These are phyloP conservation scores for Drosophila suboccidentalis DNA, from an alignment of 2,888 invertebrate species.

Conservation along the genomic window DNA sequence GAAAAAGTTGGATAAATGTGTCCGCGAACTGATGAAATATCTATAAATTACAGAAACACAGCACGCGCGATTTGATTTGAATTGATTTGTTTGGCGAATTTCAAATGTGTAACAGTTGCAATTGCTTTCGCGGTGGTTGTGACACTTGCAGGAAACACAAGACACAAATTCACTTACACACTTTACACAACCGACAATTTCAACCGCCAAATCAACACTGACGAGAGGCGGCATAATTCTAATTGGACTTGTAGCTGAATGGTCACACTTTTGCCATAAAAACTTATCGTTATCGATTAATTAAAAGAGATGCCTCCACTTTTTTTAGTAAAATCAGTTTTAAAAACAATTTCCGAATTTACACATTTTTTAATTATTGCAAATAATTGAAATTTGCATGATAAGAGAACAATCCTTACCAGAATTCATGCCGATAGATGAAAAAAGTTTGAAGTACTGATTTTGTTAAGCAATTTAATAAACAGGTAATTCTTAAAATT, in stretches of 20 bases:
- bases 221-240: slow-evolving; percentile 56
- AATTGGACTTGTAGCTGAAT: slow-evolving; percentile 34
- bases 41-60: slow-evolving; percentile 48
- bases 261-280: slow-evolving; percentile 46
- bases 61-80: slow-evolving; percentile 59
- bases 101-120: slow-evolving; percentile 42
- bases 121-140: slow-evolving; percentile 11
- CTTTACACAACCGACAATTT: slow-evolving; percentile 51
- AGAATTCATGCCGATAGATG: too few relatives aligned
- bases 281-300: slow-evolving; percentile 3
- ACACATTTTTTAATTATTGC: too few relatives aligned
- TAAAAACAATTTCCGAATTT: too few relatives aligned
- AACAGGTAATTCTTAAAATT: too few relatives aligned
- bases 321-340: too few relatives aligned
- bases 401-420: too few relatives aligned
- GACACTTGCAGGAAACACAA: slow-evolving; percentile 13
- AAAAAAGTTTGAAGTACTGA: too few relatives aligned
- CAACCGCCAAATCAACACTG: slow-evolving; percentile 62
- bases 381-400: too few relatives aligned
- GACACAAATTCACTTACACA: slow-evolving; percentile 32
- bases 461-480: too few relatives aligned
- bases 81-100: slow-evolving; percentile 43
- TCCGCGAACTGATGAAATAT: slow-evolving; percentile 34
- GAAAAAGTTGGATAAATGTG: not conserved
- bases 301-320: not conserved